These are phyloP conservation scores for Tortrix viridana DNA, from an alignment of 2,888 invertebrate genomes.

Conservation along the genomic window DNA sequence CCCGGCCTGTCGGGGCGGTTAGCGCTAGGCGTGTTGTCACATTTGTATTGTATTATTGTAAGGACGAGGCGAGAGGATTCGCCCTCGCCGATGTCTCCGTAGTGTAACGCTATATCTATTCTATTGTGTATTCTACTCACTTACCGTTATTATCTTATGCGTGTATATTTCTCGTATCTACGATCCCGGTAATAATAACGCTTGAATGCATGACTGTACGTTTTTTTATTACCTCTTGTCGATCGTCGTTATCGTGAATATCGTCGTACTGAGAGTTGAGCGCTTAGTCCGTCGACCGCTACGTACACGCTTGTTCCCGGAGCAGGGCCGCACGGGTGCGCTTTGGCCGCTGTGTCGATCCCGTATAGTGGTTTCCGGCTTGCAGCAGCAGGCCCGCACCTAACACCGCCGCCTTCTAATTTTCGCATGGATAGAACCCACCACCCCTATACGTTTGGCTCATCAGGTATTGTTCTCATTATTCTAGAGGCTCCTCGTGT, in stretches of 20 bases:
- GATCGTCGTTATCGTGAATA: constrained; percentile 79
- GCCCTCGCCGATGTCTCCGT: constrained; percentile 79
- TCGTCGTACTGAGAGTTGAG: constrained; percentile 81
- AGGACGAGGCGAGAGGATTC: constrained; percentile 78
- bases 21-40: constrained; percentile 83
- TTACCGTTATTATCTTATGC: constrained; percentile 81
- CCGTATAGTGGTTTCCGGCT: constrained; percentile 78
- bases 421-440: constrained; percentile 83
- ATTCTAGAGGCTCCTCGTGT: constrained; percentile 80
- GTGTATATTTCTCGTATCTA: constrained; percentile 84
- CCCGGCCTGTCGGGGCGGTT: constrained; percentile 80
- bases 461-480: constrained; percentile 83
- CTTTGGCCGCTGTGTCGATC: constrained; percentile 79
- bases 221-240: constrained; percentile 86
- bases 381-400: constrained; percentile 80
- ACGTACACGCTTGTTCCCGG: constrained; percentile 82
- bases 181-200: constrained; percentile 94
- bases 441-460: constrained; percentile 83
- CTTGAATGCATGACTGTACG: constrained; percentile 95
- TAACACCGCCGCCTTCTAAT: constrained; percentile 83
- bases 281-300: constrained; percentile 82
- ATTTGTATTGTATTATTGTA: constrained; percentile 82
- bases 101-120: constrained; percentile 81
- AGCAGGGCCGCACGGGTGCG: constrained; percentile 79
- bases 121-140: constrained; percentile 79